Conservation (phyloP, 1,140 invertebrate species). For the Heliconius hermathena region DNA sequence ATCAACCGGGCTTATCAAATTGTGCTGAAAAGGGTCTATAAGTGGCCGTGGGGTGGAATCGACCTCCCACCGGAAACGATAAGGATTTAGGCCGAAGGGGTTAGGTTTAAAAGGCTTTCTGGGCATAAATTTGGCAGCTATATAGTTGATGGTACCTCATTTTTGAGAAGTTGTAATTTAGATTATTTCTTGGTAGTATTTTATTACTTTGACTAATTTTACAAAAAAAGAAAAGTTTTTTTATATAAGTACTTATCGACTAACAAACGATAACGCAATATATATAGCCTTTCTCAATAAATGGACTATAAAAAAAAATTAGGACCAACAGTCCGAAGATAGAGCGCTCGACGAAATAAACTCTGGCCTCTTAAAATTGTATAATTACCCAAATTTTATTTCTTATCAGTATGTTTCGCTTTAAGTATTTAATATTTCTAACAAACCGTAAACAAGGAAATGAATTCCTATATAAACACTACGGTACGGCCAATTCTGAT, state of each 20-base stretch:
- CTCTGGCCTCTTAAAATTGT: no score
- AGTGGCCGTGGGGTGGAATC: conserved; percentile 32
- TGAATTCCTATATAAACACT: background rate
- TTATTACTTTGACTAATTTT: background rate
- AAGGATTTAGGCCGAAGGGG: conserved; percentile 36
- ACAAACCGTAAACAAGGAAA: conserved; percentile 7
- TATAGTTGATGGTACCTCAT: conserved; percentile 32
- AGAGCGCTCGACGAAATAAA: no score
- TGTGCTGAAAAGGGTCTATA: conserved; percentile 24
- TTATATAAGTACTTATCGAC: no score
- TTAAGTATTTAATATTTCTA: background rate
- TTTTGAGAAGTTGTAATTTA: background rate
- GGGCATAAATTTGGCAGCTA: conserved; percentile 21
- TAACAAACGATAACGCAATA: no score
- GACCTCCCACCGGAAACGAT: conserved; percentile 36
- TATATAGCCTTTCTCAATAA: no score
- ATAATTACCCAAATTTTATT: no score
- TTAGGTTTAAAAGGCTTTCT: conserved; percentile 30
- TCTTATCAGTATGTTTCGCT: no score
- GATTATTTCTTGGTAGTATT: conserved; percentile 9
- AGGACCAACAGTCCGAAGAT: no score
- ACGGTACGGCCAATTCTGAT: background rate
- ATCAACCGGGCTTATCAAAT: conserved; percentile 35
- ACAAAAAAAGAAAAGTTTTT: background rate
- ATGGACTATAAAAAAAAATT: no score